Evolutionary conservation across 1,140 invertebrate species (phyloP).

Genomic region (Drosophila saltans): DNA sequence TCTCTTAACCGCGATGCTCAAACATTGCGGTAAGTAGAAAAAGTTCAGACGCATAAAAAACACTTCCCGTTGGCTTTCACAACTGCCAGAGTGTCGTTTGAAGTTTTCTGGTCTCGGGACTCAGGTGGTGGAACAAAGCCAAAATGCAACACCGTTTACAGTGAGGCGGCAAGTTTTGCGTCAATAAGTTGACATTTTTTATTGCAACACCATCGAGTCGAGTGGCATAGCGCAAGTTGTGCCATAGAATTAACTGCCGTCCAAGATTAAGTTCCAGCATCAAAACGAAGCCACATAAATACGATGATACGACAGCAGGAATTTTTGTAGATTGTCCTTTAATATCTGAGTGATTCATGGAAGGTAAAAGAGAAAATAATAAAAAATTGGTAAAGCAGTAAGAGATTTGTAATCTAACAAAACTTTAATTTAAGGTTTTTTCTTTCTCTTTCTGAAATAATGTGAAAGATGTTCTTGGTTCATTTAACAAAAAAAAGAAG

Average conservation of each 20-base stretch:
- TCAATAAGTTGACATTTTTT: conserved; percentile 64
- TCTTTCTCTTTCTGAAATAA: no score
- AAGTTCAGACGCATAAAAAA: conserved; percentile 33
- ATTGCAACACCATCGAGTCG: conserved; percentile 3
- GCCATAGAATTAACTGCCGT: conserved; percentile 6
- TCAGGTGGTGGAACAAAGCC: conserved; percentile 37
- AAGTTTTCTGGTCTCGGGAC: neutral
- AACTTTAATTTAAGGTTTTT: no score
- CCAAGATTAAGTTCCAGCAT: conserved; percentile 1
- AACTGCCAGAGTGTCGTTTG: conserved; percentile 11
- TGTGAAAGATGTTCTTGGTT: no score
- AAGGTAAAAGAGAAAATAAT: no score
- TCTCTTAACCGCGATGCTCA: conserved; percentile 36
- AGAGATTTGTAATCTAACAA: no score
- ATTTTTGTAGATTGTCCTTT: neutral
- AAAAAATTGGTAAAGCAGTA: no score
- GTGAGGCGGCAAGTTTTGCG: conserved; percentile 42
- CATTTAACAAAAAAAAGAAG: no score
- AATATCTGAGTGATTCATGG: no score
- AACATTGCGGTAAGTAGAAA: conserved; percentile 55
- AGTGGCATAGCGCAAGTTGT: neutral
- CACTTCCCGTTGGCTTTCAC: conserved; percentile 18
- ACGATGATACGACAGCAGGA: neutral
- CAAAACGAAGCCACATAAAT: neutral
- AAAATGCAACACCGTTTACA: conserved; percentile 6